These are phyloP conservation scores for Maconellicoccus hirsutus DNA, from an alignment of 1,140 invertebrate genomes.

Conservation along the genomic window DNA sequence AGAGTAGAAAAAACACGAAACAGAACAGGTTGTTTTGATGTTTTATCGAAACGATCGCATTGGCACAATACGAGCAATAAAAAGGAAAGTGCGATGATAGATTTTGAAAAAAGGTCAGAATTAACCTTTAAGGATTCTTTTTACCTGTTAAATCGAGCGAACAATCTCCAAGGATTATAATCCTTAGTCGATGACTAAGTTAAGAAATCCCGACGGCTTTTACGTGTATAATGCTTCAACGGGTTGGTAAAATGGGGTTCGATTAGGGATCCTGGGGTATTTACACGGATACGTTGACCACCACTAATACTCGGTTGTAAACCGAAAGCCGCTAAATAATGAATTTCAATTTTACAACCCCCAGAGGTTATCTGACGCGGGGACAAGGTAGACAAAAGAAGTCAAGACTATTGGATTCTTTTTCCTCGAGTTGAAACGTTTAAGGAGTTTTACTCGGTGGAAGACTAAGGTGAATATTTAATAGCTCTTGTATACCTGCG, in stretches of 20 bases:
- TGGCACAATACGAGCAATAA: background rate
- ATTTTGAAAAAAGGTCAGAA: background rate
- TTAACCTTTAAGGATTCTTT: constrained; percentile 4
- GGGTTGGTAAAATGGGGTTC: background rate
- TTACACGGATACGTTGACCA: background rate
- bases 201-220: background rate
- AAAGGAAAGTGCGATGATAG: background rate
- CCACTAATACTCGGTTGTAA: background rate
- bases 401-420: background rate
- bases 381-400: background rate
- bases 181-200: background rate
- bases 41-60: background rate
- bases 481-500: background rate
- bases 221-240: background rate
- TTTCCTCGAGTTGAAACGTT: too few relatives aligned
- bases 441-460: too few relatives aligned
- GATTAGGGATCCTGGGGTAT: background rate
- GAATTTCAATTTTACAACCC: background rate
- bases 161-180: background rate
- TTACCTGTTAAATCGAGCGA: constrained; percentile 3
- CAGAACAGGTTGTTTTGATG: background rate
- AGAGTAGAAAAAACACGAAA: background rate
- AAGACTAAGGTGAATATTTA: background rate
- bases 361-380: background rate
- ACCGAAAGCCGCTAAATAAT: background rate